phyloP scores from a whole-genome alignment of 2,888 invertebrate species.

The Apotomis capreana region DNA sequence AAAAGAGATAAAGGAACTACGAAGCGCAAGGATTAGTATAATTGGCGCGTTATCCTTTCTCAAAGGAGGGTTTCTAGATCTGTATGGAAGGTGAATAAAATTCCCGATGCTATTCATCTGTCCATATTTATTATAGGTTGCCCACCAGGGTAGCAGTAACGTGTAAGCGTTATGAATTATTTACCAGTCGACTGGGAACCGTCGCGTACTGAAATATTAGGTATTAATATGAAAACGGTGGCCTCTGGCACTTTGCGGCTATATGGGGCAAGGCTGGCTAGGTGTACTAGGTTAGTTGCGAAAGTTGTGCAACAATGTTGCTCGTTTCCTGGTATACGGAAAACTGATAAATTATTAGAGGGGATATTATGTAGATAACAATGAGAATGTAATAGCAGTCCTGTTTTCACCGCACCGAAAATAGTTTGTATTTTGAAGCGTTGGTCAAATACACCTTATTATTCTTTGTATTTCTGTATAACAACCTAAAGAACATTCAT shows the following conservation, averaged over 20 bases:
- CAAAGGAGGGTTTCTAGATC: conserved; percentile 12
- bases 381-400: background rate
- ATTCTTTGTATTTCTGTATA: no score
- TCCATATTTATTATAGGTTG: conserved; percentile 30
- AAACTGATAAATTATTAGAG: conserved; percentile 17
- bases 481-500: no score
- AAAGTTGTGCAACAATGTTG: conserved; percentile 35
- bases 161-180: conserved; percentile 57
- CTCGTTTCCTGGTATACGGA: conserved; percentile 7
- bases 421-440: no score
- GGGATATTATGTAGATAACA: background rate
- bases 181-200: conserved; percentile 52
- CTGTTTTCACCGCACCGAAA: no score
- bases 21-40: conserved; percentile 27
- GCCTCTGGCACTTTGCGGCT: conserved; percentile 42
- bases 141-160: conserved; percentile 28
- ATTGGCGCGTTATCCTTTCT: conserved; percentile 27
- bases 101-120: conserved; percentile 12
- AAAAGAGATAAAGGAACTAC: conserved; percentile 16
- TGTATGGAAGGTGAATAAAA: conserved; percentile 10
- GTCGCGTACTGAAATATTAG: conserved; percentile 53
- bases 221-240: conserved; percentile 51
- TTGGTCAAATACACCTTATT: no score
- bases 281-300: conserved; percentile 41
- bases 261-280: conserved; percentile 54